Conservation (phyloP, 1,140 invertebrate genomes). For the Caenorhabditis latens region DNA sequence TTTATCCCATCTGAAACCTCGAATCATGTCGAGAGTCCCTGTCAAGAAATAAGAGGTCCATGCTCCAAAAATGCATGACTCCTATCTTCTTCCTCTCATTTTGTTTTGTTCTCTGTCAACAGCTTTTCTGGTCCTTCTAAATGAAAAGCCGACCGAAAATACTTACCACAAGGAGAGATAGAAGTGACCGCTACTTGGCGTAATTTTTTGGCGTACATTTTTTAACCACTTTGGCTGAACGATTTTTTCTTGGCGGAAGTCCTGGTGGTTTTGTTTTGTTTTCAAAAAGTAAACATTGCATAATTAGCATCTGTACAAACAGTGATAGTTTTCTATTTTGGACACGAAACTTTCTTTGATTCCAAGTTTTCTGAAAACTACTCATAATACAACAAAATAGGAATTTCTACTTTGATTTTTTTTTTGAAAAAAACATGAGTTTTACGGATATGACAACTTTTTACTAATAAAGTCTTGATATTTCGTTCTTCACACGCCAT, state of each 20-base stretch:
- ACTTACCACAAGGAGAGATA: background rate
- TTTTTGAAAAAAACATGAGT: no score
- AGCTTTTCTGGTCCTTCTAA: background rate
- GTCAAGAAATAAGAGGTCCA: slow-evolving; percentile 28
- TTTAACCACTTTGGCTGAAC: background rate
- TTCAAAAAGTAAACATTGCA: background rate
- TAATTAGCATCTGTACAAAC: slow-evolving; percentile 13
- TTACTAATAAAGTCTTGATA: no score
- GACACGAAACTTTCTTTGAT: background rate
- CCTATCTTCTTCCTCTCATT: background rate
- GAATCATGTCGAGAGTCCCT: background rate
- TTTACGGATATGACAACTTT: no score
- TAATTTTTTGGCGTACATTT: background rate
- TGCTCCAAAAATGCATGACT: slow-evolving; percentile 44
- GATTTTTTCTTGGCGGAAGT: background rate
- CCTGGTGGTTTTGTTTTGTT: no score
- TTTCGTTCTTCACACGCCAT: no score
- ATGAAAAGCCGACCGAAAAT: slow-evolving; percentile 16
- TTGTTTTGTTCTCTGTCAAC: background rate
- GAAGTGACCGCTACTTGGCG: background rate
- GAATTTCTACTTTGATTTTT: no score
- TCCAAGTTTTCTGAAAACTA: background rate
- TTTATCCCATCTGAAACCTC: background rate
- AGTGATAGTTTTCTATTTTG: background rate
- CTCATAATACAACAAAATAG: no score